phyloP scores from a whole-genome alignment of 2,113 vertebrate genomes.

The Dasyornis broadbenti region DNA sequence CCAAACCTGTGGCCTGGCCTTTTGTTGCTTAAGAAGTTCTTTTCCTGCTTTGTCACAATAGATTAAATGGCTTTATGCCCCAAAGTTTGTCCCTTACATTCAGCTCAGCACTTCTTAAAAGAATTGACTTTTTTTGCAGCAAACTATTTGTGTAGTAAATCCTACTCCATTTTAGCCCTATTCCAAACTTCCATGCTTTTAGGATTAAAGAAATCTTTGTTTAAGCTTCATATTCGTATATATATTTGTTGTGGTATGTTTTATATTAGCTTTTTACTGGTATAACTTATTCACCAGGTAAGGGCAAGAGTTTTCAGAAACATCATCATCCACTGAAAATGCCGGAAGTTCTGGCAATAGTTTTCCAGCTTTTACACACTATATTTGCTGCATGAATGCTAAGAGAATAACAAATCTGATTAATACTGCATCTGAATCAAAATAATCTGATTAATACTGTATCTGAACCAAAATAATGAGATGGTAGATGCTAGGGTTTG shows the following conservation, averaged over 20 bases:
- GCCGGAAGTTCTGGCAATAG: neutral
- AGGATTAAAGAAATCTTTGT: neutral
- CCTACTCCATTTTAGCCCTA: neutral
- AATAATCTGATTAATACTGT: neutral
- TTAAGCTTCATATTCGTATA: neutral
- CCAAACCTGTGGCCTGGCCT: conserved; percentile 5
- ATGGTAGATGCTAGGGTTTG: neutral
- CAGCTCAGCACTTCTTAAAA: neutral
- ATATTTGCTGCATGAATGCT: neutral
- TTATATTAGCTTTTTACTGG: neutral
- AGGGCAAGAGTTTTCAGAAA: neutral
- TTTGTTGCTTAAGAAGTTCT: conserved; percentile 1
- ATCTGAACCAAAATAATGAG: neutral
- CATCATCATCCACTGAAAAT: neutral
- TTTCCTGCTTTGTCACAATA: neutral
- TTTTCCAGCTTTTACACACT: neutral
- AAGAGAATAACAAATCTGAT: neutral
- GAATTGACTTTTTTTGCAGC: neutral
- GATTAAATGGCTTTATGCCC: neutral
- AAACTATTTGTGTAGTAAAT: neutral
- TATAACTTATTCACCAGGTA: neutral
- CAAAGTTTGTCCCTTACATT: neutral
- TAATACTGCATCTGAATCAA: neutral
- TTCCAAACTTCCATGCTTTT: neutral
- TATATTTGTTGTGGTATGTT: neutral